Percentiles rank a stretch among this genome's conserved stretches.
Conservation (phyloP, 1,140 invertebrate species). For the Bicyclus anynana region DNA sequence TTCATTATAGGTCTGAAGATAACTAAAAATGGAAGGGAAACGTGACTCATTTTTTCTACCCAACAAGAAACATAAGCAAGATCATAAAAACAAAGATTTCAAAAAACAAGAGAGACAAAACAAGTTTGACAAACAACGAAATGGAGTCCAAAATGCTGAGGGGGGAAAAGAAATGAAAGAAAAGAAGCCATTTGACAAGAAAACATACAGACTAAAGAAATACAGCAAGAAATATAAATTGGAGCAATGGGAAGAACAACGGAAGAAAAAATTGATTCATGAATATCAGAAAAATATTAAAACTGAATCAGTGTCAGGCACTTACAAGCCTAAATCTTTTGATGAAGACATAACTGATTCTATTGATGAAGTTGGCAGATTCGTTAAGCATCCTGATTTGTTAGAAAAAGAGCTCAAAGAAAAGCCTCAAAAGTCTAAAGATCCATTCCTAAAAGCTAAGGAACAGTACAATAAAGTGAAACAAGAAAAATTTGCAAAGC, state of each 20-base stretch:
- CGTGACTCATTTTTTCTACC: conserved; percentile 50
- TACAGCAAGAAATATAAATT: conserved; percentile 84
- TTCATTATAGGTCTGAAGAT: conserved; percentile 65
- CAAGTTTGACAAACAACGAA: conserved; percentile 39
- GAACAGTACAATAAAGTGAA: conserved; percentile 76
- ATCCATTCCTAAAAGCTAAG: conserved; percentile 77
- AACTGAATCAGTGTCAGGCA: conserved; percentile 59
- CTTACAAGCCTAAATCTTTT: conserved; percentile 57
- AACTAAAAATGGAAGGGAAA: conserved; percentile 51
- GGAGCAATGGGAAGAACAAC: conserved; percentile 80
- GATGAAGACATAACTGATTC: conserved; percentile 53
- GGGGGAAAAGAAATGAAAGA: conserved; percentile 30
- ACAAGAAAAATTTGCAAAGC: conserved; percentile 78
- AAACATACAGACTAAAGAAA: conserved; percentile 80
- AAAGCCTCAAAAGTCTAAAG: conserved; percentile 33
- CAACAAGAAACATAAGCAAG: conserved; percentile 38
- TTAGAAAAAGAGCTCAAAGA: conserved; percentile 41
- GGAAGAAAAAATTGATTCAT: conserved; percentile 77
- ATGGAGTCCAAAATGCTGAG: conserved; percentile 14
- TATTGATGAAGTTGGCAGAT: conserved; percentile 42
- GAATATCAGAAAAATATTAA: conserved; percentile 78
- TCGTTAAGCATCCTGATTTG: conserved; percentile 67
- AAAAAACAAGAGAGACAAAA: conserved; percentile 39
- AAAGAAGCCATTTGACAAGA: conserved; percentile 81
- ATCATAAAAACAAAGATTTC: conserved; percentile 24